phyloP scores from a whole-genome alignment of 2,113 vertebrate species.

The Empidonax alnorum region DNA sequence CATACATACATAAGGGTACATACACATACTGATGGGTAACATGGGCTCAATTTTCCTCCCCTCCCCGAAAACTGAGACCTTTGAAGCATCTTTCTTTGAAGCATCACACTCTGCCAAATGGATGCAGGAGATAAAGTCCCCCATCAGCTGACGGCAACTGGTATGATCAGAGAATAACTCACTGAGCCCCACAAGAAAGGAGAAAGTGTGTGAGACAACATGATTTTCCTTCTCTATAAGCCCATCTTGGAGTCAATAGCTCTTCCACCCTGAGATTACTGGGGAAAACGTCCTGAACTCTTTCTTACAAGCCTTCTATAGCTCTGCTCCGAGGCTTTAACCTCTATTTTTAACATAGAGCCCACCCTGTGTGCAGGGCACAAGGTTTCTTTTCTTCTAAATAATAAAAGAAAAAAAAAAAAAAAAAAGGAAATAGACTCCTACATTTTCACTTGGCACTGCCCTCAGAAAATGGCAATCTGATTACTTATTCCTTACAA shows the following conservation, averaged over 20 bases:
- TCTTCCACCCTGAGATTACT: neutral
- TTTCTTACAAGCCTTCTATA: neutral
- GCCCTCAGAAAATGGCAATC: slow-evolving; percentile 42
- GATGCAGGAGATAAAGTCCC: neutral
- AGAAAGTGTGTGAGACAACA: neutral
- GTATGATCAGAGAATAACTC: neutral
- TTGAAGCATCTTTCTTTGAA: neutral
- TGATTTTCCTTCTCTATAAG: neutral
- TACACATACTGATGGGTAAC: neutral
- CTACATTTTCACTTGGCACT: slow-evolving; percentile 18
- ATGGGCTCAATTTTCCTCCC: neutral
- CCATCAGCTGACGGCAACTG: neutral
- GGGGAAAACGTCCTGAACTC: neutral
- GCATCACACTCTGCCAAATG: neutral
- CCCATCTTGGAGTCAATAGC: neutral
- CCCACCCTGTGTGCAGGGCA: neutral
- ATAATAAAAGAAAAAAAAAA: neutral
- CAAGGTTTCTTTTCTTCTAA: neutral
- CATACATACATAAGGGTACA: neutral
- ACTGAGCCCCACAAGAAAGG: neutral
- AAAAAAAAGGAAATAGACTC: neutral
- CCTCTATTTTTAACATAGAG: neutral
- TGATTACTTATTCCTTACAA: slow-evolving; percentile 66
- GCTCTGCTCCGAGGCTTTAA: neutral
- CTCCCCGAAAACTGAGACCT: neutral